phyloP scores from a whole-genome alignment of 92 coral and sea anemone genomes.

The Porites lobata region DNA sequence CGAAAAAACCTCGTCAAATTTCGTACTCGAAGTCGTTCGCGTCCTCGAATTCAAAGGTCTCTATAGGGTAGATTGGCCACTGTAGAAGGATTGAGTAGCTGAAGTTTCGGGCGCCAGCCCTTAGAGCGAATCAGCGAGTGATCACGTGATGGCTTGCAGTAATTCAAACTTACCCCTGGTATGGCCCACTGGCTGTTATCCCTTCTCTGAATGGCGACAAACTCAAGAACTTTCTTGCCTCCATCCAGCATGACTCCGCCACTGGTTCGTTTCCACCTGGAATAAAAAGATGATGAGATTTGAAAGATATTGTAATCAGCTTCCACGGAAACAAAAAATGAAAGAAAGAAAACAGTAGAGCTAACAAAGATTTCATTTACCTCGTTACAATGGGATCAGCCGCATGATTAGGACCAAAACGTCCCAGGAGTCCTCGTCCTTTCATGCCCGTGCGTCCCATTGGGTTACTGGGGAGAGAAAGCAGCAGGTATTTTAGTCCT shows the following conservation, averaged over 20 bases:
- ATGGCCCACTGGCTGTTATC: conserved; percentile 99
- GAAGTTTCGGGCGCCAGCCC: no score
- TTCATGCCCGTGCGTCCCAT: conserved; percentile 97
- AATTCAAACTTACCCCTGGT: conserved; percentile 85
- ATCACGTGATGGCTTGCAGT: no score
- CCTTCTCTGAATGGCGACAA: conserved; percentile 92
- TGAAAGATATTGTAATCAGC: no score
- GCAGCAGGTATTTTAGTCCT: background rate
- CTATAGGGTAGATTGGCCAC: no score
- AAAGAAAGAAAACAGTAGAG: background rate
- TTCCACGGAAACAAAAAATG: no score
- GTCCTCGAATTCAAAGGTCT: no score
- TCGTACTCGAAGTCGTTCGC: no score
- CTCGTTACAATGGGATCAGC: conserved; percentile 98
- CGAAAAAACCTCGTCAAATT: no score
- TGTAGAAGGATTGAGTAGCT: no score
- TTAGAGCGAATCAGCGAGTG: no score
- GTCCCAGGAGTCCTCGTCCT: conserved; percentile 94
- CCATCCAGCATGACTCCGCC: conserved; percentile 90
- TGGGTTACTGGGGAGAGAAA: conserved; percentile 83
- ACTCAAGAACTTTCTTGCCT: conserved; percentile 96
- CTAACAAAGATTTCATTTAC: conserved; percentile 12
- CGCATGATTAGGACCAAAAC: conserved; percentile 99
- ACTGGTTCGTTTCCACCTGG: conserved; percentile 95
- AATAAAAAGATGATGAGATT: background rate